Evolutionary conservation across 2,888 invertebrate genomes (phyloP).

Genomic region (Noctuana brunneofusca): DNA sequence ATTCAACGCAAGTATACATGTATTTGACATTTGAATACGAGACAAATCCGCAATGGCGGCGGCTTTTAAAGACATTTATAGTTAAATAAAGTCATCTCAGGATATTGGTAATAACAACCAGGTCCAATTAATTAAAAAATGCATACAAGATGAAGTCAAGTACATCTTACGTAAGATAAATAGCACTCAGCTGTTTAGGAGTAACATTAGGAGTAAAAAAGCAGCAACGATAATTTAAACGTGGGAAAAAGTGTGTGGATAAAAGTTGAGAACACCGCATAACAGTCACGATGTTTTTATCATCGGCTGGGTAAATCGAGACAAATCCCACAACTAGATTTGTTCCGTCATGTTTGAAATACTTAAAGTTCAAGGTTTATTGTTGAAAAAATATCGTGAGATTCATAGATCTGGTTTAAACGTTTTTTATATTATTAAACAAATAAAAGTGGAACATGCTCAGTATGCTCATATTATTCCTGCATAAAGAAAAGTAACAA

Average conservation of each 20-base stretch:
- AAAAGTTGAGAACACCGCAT: constrained; percentile 42
- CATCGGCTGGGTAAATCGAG: constrained; percentile 48
- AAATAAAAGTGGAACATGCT: not conserved
- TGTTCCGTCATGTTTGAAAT: not conserved
- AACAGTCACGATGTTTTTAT: constrained; percentile 66
- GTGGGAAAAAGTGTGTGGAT: constrained; percentile 63
- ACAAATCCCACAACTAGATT: constrained; percentile 9
- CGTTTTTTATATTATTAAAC: not conserved
- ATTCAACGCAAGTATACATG: not conserved
- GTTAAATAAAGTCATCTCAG: too few relatives aligned
- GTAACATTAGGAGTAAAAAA: constrained; percentile 19
- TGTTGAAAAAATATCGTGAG: not conserved
- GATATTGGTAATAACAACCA: not conserved
- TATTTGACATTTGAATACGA: constrained; percentile 4
- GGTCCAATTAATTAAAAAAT: not conserved
- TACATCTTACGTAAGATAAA: not conserved
- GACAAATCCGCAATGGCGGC: not conserved
- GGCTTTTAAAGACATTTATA: not conserved
- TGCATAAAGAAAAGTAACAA: not conserved
- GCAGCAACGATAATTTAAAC: constrained; percentile 42
- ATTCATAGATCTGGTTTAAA: not conserved
- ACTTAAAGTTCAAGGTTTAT: not conserved
- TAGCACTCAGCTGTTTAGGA: not conserved
- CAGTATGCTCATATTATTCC: not conserved
- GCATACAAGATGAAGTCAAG: not conserved